phyloP scores from a whole-genome alignment of 1,140 invertebrate genomes.

The Drosophila asahinai region DNA sequence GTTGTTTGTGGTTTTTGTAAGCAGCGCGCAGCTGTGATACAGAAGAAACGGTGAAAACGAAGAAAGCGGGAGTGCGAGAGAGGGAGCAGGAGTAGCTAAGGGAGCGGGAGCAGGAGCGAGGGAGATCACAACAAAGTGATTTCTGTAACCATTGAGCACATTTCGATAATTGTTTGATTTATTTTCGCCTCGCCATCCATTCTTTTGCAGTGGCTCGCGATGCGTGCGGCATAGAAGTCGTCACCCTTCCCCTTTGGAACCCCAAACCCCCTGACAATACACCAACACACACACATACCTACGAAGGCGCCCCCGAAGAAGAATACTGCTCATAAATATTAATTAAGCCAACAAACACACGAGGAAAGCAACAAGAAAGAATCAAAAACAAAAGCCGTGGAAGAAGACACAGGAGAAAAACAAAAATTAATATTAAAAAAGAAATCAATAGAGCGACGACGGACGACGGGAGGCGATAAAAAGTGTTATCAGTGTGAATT shows the following conservation, averaged over 20 bases:
- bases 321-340: constrained; percentile 73
- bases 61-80: constrained; percentile 50
- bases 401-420: constrained; percentile 27
- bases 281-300: constrained; percentile 33
- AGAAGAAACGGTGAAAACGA: constrained; percentile 55
- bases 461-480: constrained; percentile 65
- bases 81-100: constrained; percentile 33
- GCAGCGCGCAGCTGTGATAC: constrained; percentile 72
- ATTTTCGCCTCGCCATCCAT: constrained; percentile 20
- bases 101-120: constrained; percentile 42
- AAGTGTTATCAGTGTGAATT: constrained; percentile 73
- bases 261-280: constrained; percentile 51
- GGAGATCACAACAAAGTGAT: constrained; percentile 43
- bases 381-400: constrained; percentile 25
- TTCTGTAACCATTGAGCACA: constrained; percentile 33
- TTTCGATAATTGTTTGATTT: constrained; percentile 35
- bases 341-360: constrained; percentile 56
- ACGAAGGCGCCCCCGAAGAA: constrained; percentile 60
- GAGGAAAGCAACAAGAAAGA: constrained; percentile 10
- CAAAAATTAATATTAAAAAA: constrained; percentile 45
- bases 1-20: constrained; percentile 65
- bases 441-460: constrained; percentile 64
- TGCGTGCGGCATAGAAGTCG: constrained; percentile 76
- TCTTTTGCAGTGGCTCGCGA: constrained; percentile 63
- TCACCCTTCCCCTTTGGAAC: constrained; percentile 50